Evolutionary conservation across 2,113 vertebrate genomes (phyloP).

Genomic region (Poeciliopsis prolifica): DNA sequence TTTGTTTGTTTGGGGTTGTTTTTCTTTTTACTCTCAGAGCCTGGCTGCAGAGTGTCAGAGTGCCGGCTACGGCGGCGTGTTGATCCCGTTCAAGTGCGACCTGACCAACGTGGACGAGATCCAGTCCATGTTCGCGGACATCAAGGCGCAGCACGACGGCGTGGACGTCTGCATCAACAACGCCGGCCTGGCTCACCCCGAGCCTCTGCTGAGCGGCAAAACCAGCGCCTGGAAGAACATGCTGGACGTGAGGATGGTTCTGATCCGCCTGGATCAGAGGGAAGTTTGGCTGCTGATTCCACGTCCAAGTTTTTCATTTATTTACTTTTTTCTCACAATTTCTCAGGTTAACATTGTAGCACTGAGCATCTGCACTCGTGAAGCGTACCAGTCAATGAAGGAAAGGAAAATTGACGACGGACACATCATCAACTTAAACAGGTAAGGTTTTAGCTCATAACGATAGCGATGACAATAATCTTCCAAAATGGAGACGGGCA

Average conservation of each 20-base stretch:
- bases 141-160: constrained; percentile 82
- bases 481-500: too few relatives aligned
- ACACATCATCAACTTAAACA: constrained; percentile 91
- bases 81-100: constrained; percentile 5
- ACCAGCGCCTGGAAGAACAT: constrained; percentile 88
- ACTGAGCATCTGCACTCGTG: constrained; percentile 86
- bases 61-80: not conserved
- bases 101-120: constrained; percentile 16
- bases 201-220: constrained; percentile 83
- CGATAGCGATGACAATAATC: too few relatives aligned
- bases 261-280: not conserved
- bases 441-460: constrained; percentile 69
- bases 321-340: not conserved
- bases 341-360: constrained; percentile 87
- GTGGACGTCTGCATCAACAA: constrained; percentile 94
- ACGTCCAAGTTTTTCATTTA: not conserved
- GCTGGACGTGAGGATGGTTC: constrained; percentile 82
- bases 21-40: constrained; percentile 71
- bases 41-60: constrained; percentile 59
- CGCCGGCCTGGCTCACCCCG: constrained; percentile 84
- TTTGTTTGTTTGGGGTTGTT: too few relatives aligned
- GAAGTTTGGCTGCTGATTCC: not conserved
- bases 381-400: constrained; percentile 91
- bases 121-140: constrained; percentile 86
- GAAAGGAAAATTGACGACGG: constrained; percentile 88